phyloP scores from a whole-genome alignment of 2,888 invertebrate genomes.

The Tanytarsus gracilentus region DNA sequence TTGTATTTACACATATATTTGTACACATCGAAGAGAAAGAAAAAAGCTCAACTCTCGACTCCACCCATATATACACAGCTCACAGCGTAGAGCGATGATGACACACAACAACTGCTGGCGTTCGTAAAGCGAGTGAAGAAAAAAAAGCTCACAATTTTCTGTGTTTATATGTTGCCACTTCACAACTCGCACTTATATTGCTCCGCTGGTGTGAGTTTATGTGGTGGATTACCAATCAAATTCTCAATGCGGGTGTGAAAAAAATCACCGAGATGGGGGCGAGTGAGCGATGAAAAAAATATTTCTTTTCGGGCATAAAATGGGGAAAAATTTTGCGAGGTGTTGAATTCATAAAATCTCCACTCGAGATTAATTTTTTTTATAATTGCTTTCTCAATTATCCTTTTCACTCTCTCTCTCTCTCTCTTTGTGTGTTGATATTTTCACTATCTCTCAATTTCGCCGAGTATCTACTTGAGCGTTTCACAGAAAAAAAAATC shows the following conservation, averaged over 20 bases:
- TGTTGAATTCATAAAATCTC: conserved; percentile 21
- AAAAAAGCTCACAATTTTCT: not conserved
- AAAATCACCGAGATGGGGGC: conserved; percentile 25
- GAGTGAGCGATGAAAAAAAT: too few relatives aligned
- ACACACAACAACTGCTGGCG: not conserved
- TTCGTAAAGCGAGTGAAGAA: not conserved
- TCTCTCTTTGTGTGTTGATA: not conserved
- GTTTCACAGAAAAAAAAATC: not conserved
- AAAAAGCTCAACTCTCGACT: conserved; percentile 21
- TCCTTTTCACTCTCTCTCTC: not conserved
- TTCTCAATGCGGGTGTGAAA: conserved; percentile 27
- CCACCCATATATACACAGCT: conserved; percentile 20
- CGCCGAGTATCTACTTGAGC: not conserved
- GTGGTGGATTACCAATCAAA: conserved; percentile 26
- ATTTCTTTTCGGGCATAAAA: conserved; percentile 1
- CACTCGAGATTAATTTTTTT: conserved; percentile 5
- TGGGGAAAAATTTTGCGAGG: not conserved
- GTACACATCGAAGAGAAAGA: not conserved
- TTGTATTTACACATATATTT: too few relatives aligned
- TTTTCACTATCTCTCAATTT: not conserved
- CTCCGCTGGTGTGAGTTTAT: conserved; percentile 20
- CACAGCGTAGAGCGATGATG: not conserved
- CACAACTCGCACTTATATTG: not conserved
- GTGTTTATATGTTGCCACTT: conserved; percentile 1
- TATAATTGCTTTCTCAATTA: conserved; percentile 14